phyloP scores from a whole-genome alignment of 2,888 invertebrate genomes.

The Halocaridina rubra region DNA sequence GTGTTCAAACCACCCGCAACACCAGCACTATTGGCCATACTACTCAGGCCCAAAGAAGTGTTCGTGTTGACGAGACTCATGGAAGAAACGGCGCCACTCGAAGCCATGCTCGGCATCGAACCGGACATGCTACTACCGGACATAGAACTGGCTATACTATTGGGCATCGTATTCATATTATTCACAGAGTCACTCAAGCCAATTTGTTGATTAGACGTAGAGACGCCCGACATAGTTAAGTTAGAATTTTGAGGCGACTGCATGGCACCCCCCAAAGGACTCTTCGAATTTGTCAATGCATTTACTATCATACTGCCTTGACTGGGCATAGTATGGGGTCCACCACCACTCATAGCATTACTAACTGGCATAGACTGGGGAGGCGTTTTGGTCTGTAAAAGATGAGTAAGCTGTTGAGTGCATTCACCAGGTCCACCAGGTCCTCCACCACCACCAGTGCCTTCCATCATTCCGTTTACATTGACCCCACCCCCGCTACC shows the following conservation, averaged over 20 bases:
- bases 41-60: slow-evolving; percentile 47
- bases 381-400: slow-evolving; percentile 54
- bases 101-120: slow-evolving; percentile 38
- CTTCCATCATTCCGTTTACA: slow-evolving; percentile 55
- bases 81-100: slow-evolving; percentile 52
- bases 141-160: slow-evolving; percentile 53
- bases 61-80: slow-evolving; percentile 61
- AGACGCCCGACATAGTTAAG: slow-evolving; percentile 72
- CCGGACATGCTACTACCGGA: slow-evolving; percentile 34
- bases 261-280: slow-evolving; percentile 60
- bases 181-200: slow-evolving; percentile 65
- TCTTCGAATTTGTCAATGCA: slow-evolving; percentile 59
- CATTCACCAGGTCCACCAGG: slow-evolving; percentile 38
- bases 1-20: slow-evolving; percentile 57
- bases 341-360: slow-evolving; percentile 41
- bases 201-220: slow-evolving; percentile 64
- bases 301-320: slow-evolving; percentile 63
- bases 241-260: slow-evolving; percentile 88
- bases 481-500: slow-evolving; percentile 29
- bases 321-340: slow-evolving; percentile 46
- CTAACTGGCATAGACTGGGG: slow-evolving; percentile 43
- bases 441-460: slow-evolving; percentile 42
- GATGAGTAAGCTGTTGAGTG: slow-evolving; percentile 54
- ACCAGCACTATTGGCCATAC: slow-evolving; percentile 56
- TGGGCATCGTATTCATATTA: slow-evolving; percentile 63